phyloP scores from a whole-genome alignment of 2,113 vertebrate species.

The Epinephelus lanceolatus region DNA sequence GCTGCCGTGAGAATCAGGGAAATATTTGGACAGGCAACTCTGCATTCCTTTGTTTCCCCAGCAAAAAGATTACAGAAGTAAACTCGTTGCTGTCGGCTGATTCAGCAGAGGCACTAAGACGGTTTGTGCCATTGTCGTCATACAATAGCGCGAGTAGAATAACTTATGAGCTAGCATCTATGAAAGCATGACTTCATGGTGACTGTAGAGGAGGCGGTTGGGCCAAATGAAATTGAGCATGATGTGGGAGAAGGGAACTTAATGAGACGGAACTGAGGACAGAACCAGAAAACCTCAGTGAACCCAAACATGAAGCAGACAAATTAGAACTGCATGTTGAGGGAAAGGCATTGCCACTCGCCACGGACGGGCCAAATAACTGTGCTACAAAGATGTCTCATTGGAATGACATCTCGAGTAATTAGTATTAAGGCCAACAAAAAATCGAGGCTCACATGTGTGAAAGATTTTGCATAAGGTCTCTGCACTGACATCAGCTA shows the following conservation, averaged over 20 bases:
- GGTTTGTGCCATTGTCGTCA: slow-evolving; percentile 21
- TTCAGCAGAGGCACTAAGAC: slow-evolving; percentile 21
- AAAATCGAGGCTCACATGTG: background rate
- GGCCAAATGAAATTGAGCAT: slow-evolving; percentile 71
- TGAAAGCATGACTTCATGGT: slow-evolving; percentile 33
- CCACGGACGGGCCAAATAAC: background rate
- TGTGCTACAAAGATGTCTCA: background rate
- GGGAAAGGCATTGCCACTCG: slow-evolving; percentile 13
- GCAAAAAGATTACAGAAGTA: slow-evolving; percentile 55
- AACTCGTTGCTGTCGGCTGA: slow-evolving; percentile 38
- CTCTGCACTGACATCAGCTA: background rate
- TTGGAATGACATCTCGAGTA: background rate
- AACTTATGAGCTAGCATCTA: slow-evolving; percentile 1
- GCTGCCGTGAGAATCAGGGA: slow-evolving; percentile 64
- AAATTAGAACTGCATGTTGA: slow-evolving; percentile 70
- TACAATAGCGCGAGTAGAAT: background rate
- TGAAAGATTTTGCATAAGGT: background rate
- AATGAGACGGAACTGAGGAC: slow-evolving; percentile 78
- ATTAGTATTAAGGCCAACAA: background rate
- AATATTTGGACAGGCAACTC: slow-evolving; percentile 66
- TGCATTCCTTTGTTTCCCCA: slow-evolving; percentile 68
- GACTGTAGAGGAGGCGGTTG: slow-evolving; percentile 38
- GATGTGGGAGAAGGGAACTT: slow-evolving; percentile 66
- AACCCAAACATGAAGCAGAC: slow-evolving; percentile 65
- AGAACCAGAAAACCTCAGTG: slow-evolving; percentile 74